A percentile compares a stretch with the other conserved stretches of the same genome.
phyloP scores from a whole-genome alignment of 1,140 invertebrate species.

The Pogonus chalceus region DNA sequence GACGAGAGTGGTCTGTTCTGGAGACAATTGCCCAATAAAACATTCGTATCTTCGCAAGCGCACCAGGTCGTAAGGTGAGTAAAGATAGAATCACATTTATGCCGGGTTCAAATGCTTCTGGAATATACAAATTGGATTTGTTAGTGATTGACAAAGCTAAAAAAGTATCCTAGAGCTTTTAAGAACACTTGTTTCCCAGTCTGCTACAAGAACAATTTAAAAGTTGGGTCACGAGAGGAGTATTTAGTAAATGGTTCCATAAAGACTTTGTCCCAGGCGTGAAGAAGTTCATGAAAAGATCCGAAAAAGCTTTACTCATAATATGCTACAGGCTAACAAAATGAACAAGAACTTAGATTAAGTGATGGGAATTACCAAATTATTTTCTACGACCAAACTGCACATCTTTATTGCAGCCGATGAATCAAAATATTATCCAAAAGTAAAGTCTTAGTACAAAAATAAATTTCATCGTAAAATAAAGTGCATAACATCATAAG shows the following conservation, averaged over 20 bases:
- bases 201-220: constrained; percentile 24
- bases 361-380: too few relatives aligned
- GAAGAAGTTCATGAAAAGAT: constrained; percentile 22
- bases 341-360: too few relatives aligned
- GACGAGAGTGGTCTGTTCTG: constrained; percentile 30
- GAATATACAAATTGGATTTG: constrained; percentile 29
- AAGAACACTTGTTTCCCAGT: constrained; percentile 27
- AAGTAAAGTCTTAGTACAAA: too few relatives aligned
- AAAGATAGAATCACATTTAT: constrained; percentile 33
- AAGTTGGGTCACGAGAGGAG: constrained; percentile 21
- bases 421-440: too few relatives aligned
- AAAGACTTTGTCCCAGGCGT: constrained; percentile 31
- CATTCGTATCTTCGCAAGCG: constrained; percentile 19
- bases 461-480: too few relatives aligned
- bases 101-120: constrained; percentile 32
- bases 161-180: constrained; percentile 27
- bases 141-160: constrained; percentile 28
- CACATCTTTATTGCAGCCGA: too few relatives aligned
- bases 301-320: constrained; percentile 23
- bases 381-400: too few relatives aligned
- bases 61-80: constrained; percentile 24
- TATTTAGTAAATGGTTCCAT: constrained; percentile 31
- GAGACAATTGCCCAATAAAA: constrained; percentile 27
- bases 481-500: too few relatives aligned
- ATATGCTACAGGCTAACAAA: too few relatives aligned